Evolutionary conservation across 1,140 invertebrate species (phyloP).

Genomic region (Stenopsyche tienmushanensis): DNA sequence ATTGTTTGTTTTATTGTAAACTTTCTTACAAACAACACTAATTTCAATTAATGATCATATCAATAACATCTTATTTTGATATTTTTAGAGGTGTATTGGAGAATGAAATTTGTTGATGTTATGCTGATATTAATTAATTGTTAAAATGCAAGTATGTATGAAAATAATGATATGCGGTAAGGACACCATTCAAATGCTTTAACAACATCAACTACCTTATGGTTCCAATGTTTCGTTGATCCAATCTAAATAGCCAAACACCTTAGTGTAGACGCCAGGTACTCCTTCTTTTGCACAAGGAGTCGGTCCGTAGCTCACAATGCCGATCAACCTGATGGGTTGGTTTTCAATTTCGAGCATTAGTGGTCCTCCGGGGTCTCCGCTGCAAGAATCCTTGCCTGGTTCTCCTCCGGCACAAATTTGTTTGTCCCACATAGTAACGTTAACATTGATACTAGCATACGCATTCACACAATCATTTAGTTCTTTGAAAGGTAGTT

Average conservation of each 20-base stretch:
- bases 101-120: no score
- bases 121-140: no score
- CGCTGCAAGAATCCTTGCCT: conserved; percentile 67
- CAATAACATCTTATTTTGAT: no score
- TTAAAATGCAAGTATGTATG: no score
- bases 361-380: conserved; percentile 68
- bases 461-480: conserved; percentile 52
- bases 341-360: conserved; percentile 53
- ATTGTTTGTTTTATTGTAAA: no score
- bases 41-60: no score
- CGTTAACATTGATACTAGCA: conserved; percentile 45
- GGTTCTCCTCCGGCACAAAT: conserved; percentile 63
- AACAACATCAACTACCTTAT: no score
- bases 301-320: conserved; percentile 75
- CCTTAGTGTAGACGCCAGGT: conserved; percentile 77
- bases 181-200: no score
- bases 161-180: no score
- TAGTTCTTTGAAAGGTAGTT: conserved; percentile 51
- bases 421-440: conserved; percentile 51
- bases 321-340: conserved; percentile 57
- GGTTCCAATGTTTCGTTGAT: conserved; percentile 56
- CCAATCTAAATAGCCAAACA: conserved; percentile 70
- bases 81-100: no score
- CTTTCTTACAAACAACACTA: no score
- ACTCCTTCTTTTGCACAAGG: conserved; percentile 67